Conservation (phyloP, 2,113 vertebrate genomes). For the Amblyopsis rosae region DNA sequence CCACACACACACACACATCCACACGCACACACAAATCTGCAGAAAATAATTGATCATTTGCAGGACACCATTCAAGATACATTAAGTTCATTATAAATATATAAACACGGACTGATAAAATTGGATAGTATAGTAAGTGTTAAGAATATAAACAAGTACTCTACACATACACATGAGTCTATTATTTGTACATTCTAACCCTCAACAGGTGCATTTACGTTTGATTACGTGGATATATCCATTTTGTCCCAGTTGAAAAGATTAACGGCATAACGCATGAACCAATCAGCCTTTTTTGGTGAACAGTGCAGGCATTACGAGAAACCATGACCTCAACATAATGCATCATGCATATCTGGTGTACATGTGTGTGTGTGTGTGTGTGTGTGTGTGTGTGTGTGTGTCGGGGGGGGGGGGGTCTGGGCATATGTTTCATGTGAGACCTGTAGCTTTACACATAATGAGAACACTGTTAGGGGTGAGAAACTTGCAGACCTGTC, state of each 20-base stretch:
- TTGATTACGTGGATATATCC: too few relatives aligned
- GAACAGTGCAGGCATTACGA: constrained; percentile 2
- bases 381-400: background rate
- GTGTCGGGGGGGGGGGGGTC: background rate
- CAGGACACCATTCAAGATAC: constrained; percentile 3
- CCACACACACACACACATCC: too few relatives aligned
- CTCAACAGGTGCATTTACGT: too few relatives aligned
- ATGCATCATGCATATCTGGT: constrained; percentile 32
- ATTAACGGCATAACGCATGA: constrained; percentile 8
- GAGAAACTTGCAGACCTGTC: constrained; percentile 50
- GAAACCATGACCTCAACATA: constrained; percentile 39
- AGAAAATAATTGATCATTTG: constrained; percentile 23
- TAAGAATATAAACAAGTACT: too few relatives aligned
- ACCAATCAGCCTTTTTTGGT: constrained; percentile 48
- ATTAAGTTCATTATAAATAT: too few relatives aligned
- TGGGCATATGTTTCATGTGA: background rate
- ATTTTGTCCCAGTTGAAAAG: too few relatives aligned
- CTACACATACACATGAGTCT: too few relatives aligned
- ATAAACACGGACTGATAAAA: too few relatives aligned
- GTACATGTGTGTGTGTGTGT: constrained; percentile 11
- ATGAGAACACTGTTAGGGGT: constrained; percentile 5
- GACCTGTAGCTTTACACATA: background rate
- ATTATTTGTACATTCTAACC: too few relatives aligned
- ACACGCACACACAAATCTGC: constrained; percentile 2
- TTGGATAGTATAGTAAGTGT: too few relatives aligned